Evolutionary conservation across 2,888 invertebrate genomes (phyloP).

Genomic region (Argyra leucocephala): DNA sequence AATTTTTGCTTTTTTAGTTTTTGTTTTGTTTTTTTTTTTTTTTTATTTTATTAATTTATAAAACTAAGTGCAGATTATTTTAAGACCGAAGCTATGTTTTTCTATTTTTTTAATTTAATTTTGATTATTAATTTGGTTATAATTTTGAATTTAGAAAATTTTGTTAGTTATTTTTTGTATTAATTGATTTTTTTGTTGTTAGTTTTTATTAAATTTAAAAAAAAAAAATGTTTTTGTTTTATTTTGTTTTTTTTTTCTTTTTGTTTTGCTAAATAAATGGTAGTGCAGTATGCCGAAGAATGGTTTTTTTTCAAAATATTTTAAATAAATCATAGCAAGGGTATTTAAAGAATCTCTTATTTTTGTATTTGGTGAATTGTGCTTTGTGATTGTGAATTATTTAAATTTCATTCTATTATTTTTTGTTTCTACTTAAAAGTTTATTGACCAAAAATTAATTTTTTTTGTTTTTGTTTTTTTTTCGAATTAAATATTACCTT

Average conservation of each 20-base stretch:
- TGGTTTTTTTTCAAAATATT: neutral
- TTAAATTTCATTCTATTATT: neutral
- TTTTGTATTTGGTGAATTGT: slow-evolving; percentile 2
- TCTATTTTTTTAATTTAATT: neutral
- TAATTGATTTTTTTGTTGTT: no score
- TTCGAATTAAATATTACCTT: slow-evolving; percentile 37
- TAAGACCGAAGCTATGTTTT: neutral
- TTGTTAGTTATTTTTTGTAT: no score
- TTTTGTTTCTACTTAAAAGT: neutral
- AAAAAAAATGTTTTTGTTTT: no score
- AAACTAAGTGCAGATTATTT: no score
- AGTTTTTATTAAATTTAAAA: no score
- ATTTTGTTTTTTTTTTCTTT: neutral
- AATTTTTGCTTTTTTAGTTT: neutral
- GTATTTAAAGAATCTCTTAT: neutral
- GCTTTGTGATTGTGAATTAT: neutral
- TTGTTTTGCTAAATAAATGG: neutral
- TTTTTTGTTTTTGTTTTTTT: neutral
- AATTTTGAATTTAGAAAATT: slow-evolving; percentile 1
- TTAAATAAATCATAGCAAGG: neutral
- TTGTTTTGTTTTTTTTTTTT: neutral
- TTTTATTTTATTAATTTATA: neutral
- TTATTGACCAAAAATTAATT: slow-evolving; percentile 10
- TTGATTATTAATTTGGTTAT: neutral
- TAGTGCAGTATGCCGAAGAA: neutral